phyloP scores from a whole-genome alignment of 2,797 vertebrate species.

The Melanotaenia parkinsoni region DNA sequence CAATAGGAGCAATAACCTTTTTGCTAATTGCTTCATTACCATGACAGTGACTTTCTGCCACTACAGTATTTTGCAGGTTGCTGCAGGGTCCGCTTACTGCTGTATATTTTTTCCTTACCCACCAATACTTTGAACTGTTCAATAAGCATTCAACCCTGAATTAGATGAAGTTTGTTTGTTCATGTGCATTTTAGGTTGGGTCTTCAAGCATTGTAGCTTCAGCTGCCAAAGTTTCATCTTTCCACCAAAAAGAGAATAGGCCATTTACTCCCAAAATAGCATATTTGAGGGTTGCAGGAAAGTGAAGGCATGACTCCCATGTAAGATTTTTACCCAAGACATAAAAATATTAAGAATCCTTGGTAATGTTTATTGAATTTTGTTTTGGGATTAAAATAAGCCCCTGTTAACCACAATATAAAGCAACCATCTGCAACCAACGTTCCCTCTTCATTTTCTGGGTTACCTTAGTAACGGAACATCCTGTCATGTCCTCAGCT shows the following conservation, averaged over 20 bases:
- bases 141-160: not conserved
- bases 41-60: slow-evolving; percentile 44
- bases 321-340: not conserved
- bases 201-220: not conserved
- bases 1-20: slow-evolving; percentile 51
- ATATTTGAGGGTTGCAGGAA: not conserved
- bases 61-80: slow-evolving; percentile 17
- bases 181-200: not conserved
- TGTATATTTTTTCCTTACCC: not conserved
- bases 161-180: slow-evolving; percentile 3
- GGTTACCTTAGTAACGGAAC: not conserved
- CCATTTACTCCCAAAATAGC: not conserved
- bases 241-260: not conserved
- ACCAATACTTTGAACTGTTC: not conserved
- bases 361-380: not conserved
- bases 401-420: not conserved
- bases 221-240: not conserved
- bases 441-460: not conserved
- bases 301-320: not conserved
- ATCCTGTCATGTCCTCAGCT: not conserved
- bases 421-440: not conserved
- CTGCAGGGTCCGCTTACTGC: not conserved
- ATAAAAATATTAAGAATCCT: not conserved
- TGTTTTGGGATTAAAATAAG: not conserved
- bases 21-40: slow-evolving; percentile 58